Conservation (phyloP, 2,888 invertebrate genomes). For the Hypselothyrea guttata region DNA sequence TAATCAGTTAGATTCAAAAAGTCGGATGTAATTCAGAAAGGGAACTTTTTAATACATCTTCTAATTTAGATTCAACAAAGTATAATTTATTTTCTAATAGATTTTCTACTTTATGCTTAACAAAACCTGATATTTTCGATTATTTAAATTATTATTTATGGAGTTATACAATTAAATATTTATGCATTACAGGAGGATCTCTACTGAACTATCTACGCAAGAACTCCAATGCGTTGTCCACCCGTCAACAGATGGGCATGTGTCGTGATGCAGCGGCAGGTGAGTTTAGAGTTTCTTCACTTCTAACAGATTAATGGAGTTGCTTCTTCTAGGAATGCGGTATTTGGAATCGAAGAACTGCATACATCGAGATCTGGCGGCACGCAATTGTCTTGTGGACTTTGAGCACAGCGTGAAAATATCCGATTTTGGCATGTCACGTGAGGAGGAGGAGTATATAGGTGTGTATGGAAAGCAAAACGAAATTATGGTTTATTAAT, state of each 20-base stretch:
- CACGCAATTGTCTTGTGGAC: slow-evolving; percentile 91
- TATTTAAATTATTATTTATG: too few relatives aligned
- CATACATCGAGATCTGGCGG: slow-evolving; percentile 97
- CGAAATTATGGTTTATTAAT: not conserved
- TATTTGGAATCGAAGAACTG: slow-evolving; percentile 98
- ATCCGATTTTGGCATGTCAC: slow-evolving; percentile 98
- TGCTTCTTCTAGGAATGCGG: slow-evolving; percentile 86
- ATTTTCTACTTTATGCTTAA: too few relatives aligned
- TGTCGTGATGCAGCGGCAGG: slow-evolving; percentile 96
- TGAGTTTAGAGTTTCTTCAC: slow-evolving; percentile 36
- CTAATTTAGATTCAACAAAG: too few relatives aligned
- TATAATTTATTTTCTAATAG: too few relatives aligned
- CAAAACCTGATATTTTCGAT: too few relatives aligned
- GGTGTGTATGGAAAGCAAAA: slow-evolving; percentile 58
- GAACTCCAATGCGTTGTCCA: slow-evolving; percentile 86
- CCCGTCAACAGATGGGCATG: slow-evolving; percentile 91
- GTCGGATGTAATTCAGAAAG: too few relatives aligned
- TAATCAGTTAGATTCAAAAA: too few relatives aligned
- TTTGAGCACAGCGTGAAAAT: slow-evolving; percentile 96
- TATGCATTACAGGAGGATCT: slow-evolving; percentile 88
- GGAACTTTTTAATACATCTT: too few relatives aligned
- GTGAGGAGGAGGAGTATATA: slow-evolving; percentile 98
- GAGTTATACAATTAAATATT: too few relatives aligned
- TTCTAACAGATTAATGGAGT: not conserved
- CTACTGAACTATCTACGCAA: slow-evolving; percentile 93